These are phyloP conservation scores for Dicranocentrus wangi DNA, from an alignment of 2,888 invertebrate species.

Conservation along the genomic window DNA sequence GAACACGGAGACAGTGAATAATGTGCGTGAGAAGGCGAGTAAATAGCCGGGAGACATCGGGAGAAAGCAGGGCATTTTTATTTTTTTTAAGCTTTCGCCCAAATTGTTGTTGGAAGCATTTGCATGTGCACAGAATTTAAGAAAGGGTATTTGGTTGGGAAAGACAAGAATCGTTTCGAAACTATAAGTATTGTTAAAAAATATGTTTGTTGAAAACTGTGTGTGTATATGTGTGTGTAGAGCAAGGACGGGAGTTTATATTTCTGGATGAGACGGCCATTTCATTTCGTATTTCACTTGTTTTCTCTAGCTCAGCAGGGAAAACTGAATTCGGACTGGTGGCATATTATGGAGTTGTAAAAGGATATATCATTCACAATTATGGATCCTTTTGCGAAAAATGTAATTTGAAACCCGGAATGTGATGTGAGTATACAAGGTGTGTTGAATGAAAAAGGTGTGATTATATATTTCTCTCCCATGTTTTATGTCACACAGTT, in stretches of 20 bases:
- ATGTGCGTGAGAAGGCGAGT: too few relatives aligned
- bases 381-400: constrained; percentile 62
- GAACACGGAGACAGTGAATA: too few relatives aligned
- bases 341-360: constrained; percentile 21
- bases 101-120: not conserved
- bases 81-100: too few relatives aligned
- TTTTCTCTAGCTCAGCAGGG: not conserved
- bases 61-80: too few relatives aligned
- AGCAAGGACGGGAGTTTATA: constrained; percentile 1
- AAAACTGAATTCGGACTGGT: constrained; percentile 4
- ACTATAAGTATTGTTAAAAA: too few relatives aligned
- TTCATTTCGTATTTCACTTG: not conserved
- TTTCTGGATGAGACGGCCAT: not conserved
- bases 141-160: too few relatives aligned
- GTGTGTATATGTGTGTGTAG: not conserved
- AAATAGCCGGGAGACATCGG: too few relatives aligned
- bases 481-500: not conserved
- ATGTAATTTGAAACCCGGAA: too few relatives aligned
- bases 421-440: not conserved
- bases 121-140: not conserved
- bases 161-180: not conserved
- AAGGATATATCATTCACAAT: too few relatives aligned
- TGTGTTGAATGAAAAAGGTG: constrained; percentile 27
- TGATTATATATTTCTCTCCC: not conserved
- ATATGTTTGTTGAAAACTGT: too few relatives aligned